phyloP scores from a whole-genome alignment of 2,797 vertebrate genomes.

The Trachurus trachurus region DNA sequence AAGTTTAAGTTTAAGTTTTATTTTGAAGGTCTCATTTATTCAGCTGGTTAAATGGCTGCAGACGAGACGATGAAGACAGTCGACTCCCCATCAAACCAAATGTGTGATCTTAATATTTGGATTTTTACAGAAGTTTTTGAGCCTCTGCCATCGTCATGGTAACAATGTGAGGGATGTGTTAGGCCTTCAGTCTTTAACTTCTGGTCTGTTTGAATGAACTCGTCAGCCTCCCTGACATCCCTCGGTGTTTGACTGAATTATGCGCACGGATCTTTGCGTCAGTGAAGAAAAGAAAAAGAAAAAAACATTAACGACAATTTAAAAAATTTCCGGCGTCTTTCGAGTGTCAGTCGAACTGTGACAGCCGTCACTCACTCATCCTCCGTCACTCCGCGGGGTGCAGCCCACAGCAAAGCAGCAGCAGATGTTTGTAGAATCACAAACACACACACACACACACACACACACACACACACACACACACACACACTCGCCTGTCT shows the following conservation, averaged over 20 bases:
- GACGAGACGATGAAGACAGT: no score
- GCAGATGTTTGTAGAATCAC: slow-evolving; percentile 30
- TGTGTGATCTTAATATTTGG: background rate
- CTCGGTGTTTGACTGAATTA: background rate
- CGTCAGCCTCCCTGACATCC: background rate
- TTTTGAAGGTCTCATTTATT: background rate
- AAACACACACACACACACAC: slow-evolving; percentile 33
- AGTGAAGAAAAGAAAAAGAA: slow-evolving; percentile 2
- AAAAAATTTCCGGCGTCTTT: background rate
- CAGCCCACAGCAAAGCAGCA: slow-evolving; percentile 40
- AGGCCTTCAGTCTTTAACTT: background rate
- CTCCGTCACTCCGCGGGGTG: slow-evolving; percentile 28
- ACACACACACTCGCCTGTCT: slow-evolving; percentile 44
- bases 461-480: slow-evolving; percentile 40
- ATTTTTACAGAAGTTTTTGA: background rate
- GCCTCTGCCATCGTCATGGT: background rate
- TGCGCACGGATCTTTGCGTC: slow-evolving; percentile 10
- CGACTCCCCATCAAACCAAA: background rate
- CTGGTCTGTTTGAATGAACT: background rate
- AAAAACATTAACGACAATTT: slow-evolving; percentile 21
- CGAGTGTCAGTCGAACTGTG: slow-evolving; percentile 41
- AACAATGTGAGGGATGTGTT: background rate
- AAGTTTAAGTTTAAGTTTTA: background rate
- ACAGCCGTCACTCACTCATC: slow-evolving; percentile 58
- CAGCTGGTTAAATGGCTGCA: background rate